Base-by-base conservation (phyloP, 2,888 invertebrate species). In the Drymonia ruficornis region DNA sequence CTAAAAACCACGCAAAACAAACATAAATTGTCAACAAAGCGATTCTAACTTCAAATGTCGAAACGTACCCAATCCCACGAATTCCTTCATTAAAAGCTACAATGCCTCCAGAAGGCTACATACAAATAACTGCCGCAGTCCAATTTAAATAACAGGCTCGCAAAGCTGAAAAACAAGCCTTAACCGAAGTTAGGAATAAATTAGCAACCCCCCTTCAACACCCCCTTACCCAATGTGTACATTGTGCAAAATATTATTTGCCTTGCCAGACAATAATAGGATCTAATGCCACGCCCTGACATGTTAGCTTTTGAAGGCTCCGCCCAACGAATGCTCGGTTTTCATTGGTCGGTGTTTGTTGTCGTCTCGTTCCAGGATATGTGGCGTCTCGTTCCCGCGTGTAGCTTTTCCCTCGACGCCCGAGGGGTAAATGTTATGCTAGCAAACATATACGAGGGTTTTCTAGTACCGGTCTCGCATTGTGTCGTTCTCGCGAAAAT, bases 201-300 rank as follows among this genome's bases (percentile, higher is more conserved):
- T 92, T 92, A 92, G 92, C 90, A 86, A 80, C 79, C 82, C 76
- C 84, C 83, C 80, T 80, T 80, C 65, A 75, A 77, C 81, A 72
- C 81, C 86, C 84, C 80, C 77, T 80, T 82, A 84, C 76, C 89
- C 93, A 94, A 94, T 94, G 94, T 94, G 93, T 94, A 95, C 94
- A 94, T 94, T 95, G 94, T 94, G 94, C 94, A 94, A 94, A 94
- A 94, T 94, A 95, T 94, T 94, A 95, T 95, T 95, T 94, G 94
- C 94, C 93, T 94, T 94, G 93, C 94, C 93, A 93, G 92, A 92
- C 91, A 91, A 91, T 93, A 92, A 89, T 93, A 87, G 89, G 90
- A 91, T 91, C 89, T 89, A 86, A 76, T 83, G 90, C 89, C 86
- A 82, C 91, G 89, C 91, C 91, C 89, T 92, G 93, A 93, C 93